Conservation (phyloP, 2,888 invertebrate species). For the Marronus borbonicus region DNA sequence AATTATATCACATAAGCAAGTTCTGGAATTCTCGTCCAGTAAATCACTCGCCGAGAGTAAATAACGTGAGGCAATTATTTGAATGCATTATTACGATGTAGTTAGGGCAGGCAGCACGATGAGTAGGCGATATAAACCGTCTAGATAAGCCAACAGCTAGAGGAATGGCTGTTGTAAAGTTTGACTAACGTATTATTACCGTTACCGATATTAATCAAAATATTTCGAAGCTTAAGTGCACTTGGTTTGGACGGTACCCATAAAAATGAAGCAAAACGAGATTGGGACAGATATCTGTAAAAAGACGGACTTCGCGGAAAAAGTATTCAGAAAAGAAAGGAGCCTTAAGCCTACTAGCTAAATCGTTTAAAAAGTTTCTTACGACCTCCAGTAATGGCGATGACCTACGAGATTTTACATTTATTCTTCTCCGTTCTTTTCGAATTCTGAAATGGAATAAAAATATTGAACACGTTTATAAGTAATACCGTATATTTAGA, state of each 20-base stretch:
- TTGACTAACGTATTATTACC: constrained; percentile 58
- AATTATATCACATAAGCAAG: not conserved
- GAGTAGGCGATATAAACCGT: constrained; percentile 54
- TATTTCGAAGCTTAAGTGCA: constrained; percentile 56
- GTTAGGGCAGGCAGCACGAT: constrained; percentile 30
- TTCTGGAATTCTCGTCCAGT: constrained; percentile 5
- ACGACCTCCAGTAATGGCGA: not conserved
- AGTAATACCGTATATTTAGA: not conserved
- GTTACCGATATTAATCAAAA: constrained; percentile 59
- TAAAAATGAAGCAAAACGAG: constrained; percentile 42
- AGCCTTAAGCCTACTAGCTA: constrained; percentile 47
- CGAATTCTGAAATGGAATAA: constrained; percentile 1
- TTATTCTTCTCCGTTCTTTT: not conserved
- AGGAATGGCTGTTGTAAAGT: constrained; percentile 50
- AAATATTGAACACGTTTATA: not conserved
- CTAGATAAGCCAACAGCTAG: constrained; percentile 51
- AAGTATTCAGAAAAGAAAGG: constrained; percentile 30
- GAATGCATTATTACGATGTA: constrained; percentile 22
- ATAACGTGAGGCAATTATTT: constrained; percentile 42
- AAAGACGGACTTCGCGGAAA: constrained; percentile 38
- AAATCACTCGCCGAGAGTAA: constrained; percentile 22
- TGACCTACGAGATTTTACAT: not conserved
- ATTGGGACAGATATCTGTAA: constrained; percentile 34
- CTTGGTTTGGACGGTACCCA: constrained; percentile 46
- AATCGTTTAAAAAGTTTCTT: constrained; percentile 52